phyloP scores from a whole-genome alignment of 1,140 invertebrate species.

The Paraescarpia echinospica region DNA sequence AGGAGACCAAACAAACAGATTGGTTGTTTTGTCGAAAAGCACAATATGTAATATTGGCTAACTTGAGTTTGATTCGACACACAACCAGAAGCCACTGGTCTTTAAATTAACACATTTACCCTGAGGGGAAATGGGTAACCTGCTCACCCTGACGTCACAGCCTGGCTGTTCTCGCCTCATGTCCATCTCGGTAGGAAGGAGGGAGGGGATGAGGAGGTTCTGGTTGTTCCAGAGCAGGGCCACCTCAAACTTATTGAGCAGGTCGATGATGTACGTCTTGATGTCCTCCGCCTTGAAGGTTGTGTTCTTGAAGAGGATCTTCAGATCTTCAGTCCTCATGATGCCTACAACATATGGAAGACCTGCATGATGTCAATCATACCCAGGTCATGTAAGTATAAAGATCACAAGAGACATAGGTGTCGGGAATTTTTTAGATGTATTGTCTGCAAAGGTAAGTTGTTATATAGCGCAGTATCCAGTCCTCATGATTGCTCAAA shows the following conservation, averaged over 20 bases:
- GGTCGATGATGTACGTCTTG: conserved; percentile 49
- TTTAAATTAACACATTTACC: not conserved
- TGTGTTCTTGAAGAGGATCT: conserved; percentile 81
- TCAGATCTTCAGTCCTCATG: conserved; percentile 92
- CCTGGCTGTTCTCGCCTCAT: not conserved
- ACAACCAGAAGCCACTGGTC: too few species aligned
- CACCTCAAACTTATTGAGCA: conserved; percentile 94
- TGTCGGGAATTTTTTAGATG: too few species aligned
- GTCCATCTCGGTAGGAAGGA: conserved; percentile 80
- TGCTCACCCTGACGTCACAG: conserved; percentile 12
- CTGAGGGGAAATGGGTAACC: not conserved
- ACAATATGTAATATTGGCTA: too few species aligned
- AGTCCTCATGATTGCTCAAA: too few species aligned
- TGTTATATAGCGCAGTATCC: too few species aligned
- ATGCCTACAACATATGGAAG: conserved; percentile 64
- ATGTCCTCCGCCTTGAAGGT: conserved; percentile 46
- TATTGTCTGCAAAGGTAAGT: too few species aligned
- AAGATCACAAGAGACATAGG: too few species aligned
- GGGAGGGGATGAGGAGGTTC: conserved; percentile 86
- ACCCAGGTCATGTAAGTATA: too few species aligned
- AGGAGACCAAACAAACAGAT: too few species aligned
- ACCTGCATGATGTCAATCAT: not conserved
- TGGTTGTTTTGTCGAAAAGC: too few species aligned
- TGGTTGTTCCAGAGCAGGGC: conserved; percentile 95
- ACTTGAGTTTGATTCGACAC: too few species aligned